A percentile compares a stretch with the other conserved stretches of the same genome.
These are phyloP conservation scores for Scaptodrosophila latifasciaeformis DNA, from an alignment of 2,888 invertebrate genomes.

Conservation along the genomic window DNA sequence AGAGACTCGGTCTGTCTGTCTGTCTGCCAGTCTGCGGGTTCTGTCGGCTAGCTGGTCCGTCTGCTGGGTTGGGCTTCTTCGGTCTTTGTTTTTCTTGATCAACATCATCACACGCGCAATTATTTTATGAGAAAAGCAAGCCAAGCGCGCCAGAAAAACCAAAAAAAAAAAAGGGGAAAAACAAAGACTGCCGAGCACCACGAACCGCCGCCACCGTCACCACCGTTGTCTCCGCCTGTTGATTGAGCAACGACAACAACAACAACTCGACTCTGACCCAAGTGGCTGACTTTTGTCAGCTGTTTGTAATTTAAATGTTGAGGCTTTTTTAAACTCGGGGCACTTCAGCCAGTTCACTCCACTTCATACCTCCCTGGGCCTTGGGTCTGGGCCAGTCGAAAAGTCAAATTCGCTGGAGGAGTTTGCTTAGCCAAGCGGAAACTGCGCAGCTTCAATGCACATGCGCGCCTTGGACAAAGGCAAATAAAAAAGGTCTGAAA, in stretches of 20 bases:
- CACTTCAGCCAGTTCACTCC: neutral
- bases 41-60: neutral
- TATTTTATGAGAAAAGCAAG: constrained; percentile 61
- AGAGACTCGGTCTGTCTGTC: neutral
- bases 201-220: neutral
- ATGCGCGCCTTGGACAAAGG: constrained; percentile 46
- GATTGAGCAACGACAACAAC: constrained; percentile 29
- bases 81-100: constrained; percentile 23
- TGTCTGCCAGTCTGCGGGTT: neutral
- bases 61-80: constrained; percentile 2
- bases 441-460: constrained; percentile 63
- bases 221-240: constrained; percentile 3
- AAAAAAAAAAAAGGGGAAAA: neutral
- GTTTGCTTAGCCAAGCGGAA: constrained; percentile 50
- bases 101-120: constrained; percentile 62
- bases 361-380: neutral
- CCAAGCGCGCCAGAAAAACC: constrained; percentile 49
- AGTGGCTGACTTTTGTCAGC: constrained; percentile 50
- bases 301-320: constrained; percentile 63
- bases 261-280: neutral
- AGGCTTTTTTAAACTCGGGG: too few species aligned
- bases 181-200: neutral
- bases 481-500: constrained; percentile 2
- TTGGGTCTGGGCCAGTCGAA: too few species aligned
- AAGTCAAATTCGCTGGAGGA: neutral